Evolutionary conservation across 2,797 vertebrate genomes (phyloP).

Genomic region (Heliangelus exortis): DNA sequence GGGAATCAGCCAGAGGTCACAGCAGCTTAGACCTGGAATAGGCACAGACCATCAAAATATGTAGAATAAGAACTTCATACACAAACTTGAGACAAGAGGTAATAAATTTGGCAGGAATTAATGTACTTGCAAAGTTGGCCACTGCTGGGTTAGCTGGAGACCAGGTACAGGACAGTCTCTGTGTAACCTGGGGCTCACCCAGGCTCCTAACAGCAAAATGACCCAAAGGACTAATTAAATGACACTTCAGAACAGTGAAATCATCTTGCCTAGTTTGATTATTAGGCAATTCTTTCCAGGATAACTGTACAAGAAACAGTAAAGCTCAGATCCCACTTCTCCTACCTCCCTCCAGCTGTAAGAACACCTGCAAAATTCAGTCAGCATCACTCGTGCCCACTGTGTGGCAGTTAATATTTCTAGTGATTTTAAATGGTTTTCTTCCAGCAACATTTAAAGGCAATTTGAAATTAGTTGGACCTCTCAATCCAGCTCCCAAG

Average conservation of each 20-base stretch:
- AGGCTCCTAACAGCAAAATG: not conserved
- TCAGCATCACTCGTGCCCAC: not conserved
- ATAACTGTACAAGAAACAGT: not conserved
- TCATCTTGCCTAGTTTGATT: not conserved
- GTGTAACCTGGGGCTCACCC: fast-evolving
- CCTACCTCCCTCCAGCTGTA: not conserved
- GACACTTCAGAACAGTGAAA: not conserved
- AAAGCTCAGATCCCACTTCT: not conserved
- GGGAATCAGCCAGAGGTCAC: not conserved
- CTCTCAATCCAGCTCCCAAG: not conserved
- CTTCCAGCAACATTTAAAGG: not conserved
- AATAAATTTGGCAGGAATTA: not conserved
- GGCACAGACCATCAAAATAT: not conserved
- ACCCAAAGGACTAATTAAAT: not conserved
- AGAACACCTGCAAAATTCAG: not conserved
- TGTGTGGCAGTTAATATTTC: not conserved
- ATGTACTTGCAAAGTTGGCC: not conserved
- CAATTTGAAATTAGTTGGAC: not conserved
- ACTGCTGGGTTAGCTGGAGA: not conserved
- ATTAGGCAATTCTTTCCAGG: not conserved
- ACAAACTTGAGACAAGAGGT: not conserved
- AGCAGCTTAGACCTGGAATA: not conserved
- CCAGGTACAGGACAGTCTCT: fast-evolving
- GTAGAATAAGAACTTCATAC: not conserved
- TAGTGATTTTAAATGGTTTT: not conserved